Evolutionary conservation across 2,113 vertebrate genomes (phyloP), one percentile per base, ranked within the genome.

Genomic region (Pomatorhinus ruficollis): DNA sequence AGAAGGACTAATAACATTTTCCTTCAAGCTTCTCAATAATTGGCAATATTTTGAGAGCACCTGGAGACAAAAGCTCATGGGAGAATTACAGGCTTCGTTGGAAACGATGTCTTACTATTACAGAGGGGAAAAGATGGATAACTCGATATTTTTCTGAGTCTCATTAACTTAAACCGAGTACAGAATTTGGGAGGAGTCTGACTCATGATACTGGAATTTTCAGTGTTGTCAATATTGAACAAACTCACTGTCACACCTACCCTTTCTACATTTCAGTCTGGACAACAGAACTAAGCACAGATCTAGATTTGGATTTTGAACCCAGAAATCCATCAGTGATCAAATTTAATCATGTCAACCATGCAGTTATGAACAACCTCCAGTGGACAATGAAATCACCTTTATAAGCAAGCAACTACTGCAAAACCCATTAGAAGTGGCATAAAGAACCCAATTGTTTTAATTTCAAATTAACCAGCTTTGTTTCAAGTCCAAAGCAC

Each of bases 21-120:
- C n/a, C 68, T 87, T 95, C 37, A 64, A 44, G 7, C 45, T 90
- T 87, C 64, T 39, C 50, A 49, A 44, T 88, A 94, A 88, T 54
- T 88, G 84, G 75, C 63, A 83, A 54, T 77, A 74, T 77, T 93
- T 90, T 92, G 63, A 65, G 82, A 93, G 85, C 85, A 94, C 85
- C 87, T 94, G 92, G 90, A 96, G 88, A 91, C 79, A 92, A 93
- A 83, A 80, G 28, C 68, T 81, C 71, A 45, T 11, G 27, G 40
- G 56, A 93, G 33, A 88, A 86, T 90, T 90, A 78, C 22, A 92
- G 13, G 21, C 22, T 90, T 68, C 64, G 52, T 44, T 90, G 49
- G 57, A 65, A 91, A 63, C 15, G 9, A 7, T n/a, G 44, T 15
- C 49, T 82, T 42, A 65, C 44, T 83, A 22, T 24, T 72, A n/a